Percentiles rank a stretch among this genome's conserved stretches.
phyloP scores from a whole-genome alignment of 2,797 vertebrate species.

The Notolabrus celidotus region DNA sequence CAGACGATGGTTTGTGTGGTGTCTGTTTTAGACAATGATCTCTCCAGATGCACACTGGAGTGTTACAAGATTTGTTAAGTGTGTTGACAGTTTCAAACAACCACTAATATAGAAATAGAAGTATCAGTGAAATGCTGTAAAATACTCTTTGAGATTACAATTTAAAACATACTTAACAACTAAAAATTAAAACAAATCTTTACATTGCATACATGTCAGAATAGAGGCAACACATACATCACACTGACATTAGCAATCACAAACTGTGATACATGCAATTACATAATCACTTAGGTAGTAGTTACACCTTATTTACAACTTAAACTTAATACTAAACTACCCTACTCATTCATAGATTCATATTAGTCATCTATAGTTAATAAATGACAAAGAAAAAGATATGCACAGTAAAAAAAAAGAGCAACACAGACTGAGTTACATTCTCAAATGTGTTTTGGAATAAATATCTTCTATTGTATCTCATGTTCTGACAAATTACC shows the following conservation, averaged over 20 bases:
- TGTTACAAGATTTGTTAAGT: conserved; percentile 22
- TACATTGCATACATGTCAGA: not conserved
- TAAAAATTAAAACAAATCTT: not conserved
- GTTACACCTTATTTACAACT: not conserved
- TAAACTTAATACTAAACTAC: not conserved
- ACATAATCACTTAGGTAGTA: not conserved
- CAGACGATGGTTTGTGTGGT: conserved; percentile 40
- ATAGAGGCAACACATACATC: not conserved
- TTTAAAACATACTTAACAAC: not conserved
- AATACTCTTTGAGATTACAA: not conserved
- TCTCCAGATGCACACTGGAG: conserved; percentile 25
- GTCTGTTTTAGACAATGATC: conserved; percentile 24
- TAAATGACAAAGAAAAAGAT: not conserved
- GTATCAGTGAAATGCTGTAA: conserved; percentile 1
- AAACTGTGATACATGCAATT: not conserved
- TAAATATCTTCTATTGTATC: conserved; percentile 38
- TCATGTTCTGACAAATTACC: conserved; percentile 64
- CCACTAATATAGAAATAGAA: conserved; percentile 28
- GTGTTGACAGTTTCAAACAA: conserved; percentile 42
- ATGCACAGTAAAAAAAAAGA: not conserved
- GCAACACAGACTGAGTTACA: conserved; percentile 7
- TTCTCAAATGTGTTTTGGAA: conserved; percentile 27
- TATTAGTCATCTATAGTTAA: not conserved
- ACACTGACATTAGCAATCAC: not conserved
- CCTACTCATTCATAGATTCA: not conserved